These are phyloP conservation scores for Esox masquinongy DNA, from an alignment of 2,797 vertebrate genomes.

Conservation along the genomic window DNA sequence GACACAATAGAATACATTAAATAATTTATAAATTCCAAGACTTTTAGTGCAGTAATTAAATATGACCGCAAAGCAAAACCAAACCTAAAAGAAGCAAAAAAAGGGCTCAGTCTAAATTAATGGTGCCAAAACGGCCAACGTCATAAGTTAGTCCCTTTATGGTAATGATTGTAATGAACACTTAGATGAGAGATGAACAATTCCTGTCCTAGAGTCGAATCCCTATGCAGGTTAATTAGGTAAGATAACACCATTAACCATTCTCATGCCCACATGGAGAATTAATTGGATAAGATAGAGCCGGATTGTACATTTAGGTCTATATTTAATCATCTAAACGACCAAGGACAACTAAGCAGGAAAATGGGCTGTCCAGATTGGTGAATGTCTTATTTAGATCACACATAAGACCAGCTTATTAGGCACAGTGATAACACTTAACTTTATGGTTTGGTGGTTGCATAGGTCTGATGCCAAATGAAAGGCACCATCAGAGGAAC, in stretches of 20 bases:
- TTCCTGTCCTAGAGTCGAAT: conserved; percentile 78
- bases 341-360: conserved; percentile 70
- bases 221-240: conserved; percentile 86
- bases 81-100: conserved; percentile 43
- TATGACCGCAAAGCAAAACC: conserved; percentile 68
- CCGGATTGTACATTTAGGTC: conserved; percentile 70
- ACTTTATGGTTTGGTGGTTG: conserved; percentile 42
- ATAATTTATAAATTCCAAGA: conserved; percentile 53
- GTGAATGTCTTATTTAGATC: conserved; percentile 76
- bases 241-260: conserved; percentile 88
- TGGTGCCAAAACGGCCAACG: conserved; percentile 71
- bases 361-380: conserved; percentile 62
- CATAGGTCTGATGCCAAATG: conserved; percentile 8
- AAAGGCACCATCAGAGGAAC: neutral
- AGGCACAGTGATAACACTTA: conserved; percentile 54
- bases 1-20: conserved; percentile 62
- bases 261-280: conserved; percentile 76
- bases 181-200: conserved; percentile 79
- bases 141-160: conserved; percentile 77
- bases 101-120: conserved; percentile 74
- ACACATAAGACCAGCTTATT: conserved; percentile 66
- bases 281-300: conserved; percentile 80
- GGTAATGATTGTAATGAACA: conserved; percentile 82
- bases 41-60: conserved; percentile 70
- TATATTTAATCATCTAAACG: conserved; percentile 80